Conservation (phyloP, 2,113 vertebrate genomes). For the Dunckerocampus dactyliophorus region DNA sequence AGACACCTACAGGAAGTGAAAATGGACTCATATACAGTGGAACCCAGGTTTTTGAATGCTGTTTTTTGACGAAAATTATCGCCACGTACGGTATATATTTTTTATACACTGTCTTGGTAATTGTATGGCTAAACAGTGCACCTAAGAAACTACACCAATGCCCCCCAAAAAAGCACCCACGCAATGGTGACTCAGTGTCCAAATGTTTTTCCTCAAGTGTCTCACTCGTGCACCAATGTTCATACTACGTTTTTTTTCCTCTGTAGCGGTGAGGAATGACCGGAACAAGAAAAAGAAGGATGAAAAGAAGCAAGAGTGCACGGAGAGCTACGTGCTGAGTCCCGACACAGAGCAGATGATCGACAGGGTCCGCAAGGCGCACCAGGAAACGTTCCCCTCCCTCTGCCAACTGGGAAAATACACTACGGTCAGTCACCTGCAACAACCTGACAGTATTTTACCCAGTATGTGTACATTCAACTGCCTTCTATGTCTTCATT, state of each 20-base stretch:
- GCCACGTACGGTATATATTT: no score
- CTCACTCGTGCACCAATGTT: background rate
- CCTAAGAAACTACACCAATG: no score
- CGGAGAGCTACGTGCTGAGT: constrained; percentile 87
- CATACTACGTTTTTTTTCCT: background rate
- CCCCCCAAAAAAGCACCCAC: no score
- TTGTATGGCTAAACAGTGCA: no score
- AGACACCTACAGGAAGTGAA: no score
- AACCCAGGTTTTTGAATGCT: no score
- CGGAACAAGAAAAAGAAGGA: constrained; percentile 99
- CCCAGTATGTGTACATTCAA: background rate
- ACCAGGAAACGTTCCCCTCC: constrained; percentile 96
- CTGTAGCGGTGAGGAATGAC: constrained; percentile 91
- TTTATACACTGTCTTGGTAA: no score
- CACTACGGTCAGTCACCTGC: constrained; percentile 84
- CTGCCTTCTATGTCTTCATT: background rate
- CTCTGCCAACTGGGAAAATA: constrained; percentile 98
- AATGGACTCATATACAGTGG: no score
- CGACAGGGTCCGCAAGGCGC: constrained; percentile 93
- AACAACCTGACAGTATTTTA: background rate
- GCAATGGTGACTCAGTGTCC: no score
- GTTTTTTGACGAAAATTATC: no score
- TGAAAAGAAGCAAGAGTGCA: constrained; percentile 86
- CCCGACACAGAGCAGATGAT: constrained; percentile 94
- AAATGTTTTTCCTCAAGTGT: background rate